Conservation (phyloP, 2,797 vertebrate species). For the Pantherophis alleghaniensis region DNA sequence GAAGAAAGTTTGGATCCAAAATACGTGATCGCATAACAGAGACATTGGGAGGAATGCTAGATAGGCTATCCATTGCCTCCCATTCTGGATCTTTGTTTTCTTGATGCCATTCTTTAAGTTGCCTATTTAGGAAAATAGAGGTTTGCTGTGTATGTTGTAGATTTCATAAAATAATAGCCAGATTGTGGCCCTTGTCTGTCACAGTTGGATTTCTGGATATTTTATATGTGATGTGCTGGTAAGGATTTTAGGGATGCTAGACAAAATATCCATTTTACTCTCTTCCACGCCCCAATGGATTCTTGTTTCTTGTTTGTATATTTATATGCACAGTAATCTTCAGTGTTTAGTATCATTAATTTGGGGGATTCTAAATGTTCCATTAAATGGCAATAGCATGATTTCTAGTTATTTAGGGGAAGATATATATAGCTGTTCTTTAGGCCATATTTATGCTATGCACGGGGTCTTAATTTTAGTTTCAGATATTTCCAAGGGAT, state of each 20-base stretch:
- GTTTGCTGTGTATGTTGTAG: background rate
- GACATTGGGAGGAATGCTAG: background rate
- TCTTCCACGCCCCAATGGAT: background rate
- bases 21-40: background rate
- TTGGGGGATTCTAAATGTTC: background rate
- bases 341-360: background rate
- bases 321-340: background rate
- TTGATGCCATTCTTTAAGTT: background rate
- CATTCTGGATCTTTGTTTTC: background rate
- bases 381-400: background rate
- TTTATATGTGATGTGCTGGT: background rate
- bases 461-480: background rate
- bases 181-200: slow-evolving; percentile 29
- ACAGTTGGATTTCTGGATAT: slow-evolving; percentile 11
- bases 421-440: too few species aligned
- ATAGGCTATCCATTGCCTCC: background rate
- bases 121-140: slow-evolving; percentile 5
- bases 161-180: slow-evolving; percentile 32
- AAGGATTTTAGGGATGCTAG: background rate
- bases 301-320: slow-evolving; percentile 8
- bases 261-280: background rate
- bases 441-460: background rate
- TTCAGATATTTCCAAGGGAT: background rate
- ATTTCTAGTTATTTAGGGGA: background rate
- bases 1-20: slow-evolving; percentile 57